Base-by-base conservation (phyloP, 2,797 vertebrate species). In the Peromyscus nudipes region DNA sequence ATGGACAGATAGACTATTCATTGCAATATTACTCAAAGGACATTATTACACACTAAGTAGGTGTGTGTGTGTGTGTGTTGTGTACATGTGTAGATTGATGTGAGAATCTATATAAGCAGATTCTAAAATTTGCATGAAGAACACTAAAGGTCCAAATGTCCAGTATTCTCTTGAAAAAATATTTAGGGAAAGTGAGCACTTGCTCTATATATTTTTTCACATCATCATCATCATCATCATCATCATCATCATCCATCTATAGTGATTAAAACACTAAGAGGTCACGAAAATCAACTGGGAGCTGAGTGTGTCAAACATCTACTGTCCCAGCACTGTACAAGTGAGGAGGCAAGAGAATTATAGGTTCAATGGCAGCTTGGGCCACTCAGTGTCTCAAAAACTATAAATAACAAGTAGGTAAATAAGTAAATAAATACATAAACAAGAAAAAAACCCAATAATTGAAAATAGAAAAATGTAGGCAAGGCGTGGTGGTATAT, bases 111-210 rank as follows among this genome's bases (percentile, higher is more conserved):
- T 57, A 25, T 14, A 75, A 46, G 17, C 55, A 55, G 25, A 79
- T 57, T 94, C 52, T 91, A 94, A 89, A 97, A 94, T 93, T 80
- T 91, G 65, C 55, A 67, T 40, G 81, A 94, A 94, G 55, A 94
- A 91, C 52, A 77, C 76, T 91, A 60, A 94, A 43, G 71, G 37
- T 40, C 17, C 31, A 91, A 87, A 85, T 75, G 76, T 17, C 13
- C n/a, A 89, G 23, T 55, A 85, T n/a, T 62, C 34, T 52, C 34
- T 52, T 17, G 57, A 90, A 49, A 90, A 69, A 64, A 62, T 46
- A 29, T n/a, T 71, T 90, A 84, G 46, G 52, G 49, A 75, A 88
- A 43, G 43, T 75, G 14, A 60, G 80, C 37, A 67, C n/a, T 96
- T 91, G 67, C 11, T 46, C 4, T 88, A 34, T 5, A 91, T 0